phyloP scores from a whole-genome alignment of 2,113 vertebrate species.

The Tychaedon coryphoeus region DNA sequence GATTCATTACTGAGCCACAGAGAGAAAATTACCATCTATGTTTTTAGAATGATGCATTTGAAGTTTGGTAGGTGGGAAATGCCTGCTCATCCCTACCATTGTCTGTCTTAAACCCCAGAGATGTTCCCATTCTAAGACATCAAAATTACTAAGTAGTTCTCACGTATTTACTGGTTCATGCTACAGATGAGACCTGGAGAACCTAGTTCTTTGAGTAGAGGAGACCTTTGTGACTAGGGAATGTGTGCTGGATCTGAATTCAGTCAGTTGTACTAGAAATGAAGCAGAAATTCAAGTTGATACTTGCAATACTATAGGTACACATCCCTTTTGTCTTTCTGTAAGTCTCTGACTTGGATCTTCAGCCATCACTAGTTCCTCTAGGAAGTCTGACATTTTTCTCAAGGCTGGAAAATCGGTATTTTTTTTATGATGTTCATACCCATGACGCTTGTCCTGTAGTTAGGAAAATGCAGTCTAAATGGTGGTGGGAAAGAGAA shows the following conservation, averaged over 20 bases:
- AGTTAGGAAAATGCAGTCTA: not conserved
- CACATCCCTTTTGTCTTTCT: not conserved
- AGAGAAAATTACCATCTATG: not conserved
- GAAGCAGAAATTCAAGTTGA: not conserved
- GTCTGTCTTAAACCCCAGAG: not conserved
- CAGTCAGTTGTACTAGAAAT: not conserved
- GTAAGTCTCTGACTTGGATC: not conserved
- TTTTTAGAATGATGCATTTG: not conserved
- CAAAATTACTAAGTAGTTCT: not conserved
- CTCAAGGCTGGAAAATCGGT: not conserved
- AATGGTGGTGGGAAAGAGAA: not conserved
- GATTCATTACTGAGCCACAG: not conserved
- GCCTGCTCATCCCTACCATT: not conserved
- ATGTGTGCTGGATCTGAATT: not conserved
- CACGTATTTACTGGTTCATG: not conserved
- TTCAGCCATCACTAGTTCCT: not conserved
- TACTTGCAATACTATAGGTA: not conserved
- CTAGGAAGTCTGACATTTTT: not conserved
- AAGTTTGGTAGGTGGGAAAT: not conserved
- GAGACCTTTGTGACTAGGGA: not conserved
- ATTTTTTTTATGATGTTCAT: not conserved
- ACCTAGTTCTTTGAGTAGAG: not conserved
- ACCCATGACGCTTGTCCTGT: rapidly evolving
- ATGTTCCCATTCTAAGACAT: not conserved
- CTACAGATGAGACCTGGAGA: not conserved